Evolutionary conservation across 2,113 vertebrate species (phyloP).

Genomic region (Cheirogaleus medius): DNA sequence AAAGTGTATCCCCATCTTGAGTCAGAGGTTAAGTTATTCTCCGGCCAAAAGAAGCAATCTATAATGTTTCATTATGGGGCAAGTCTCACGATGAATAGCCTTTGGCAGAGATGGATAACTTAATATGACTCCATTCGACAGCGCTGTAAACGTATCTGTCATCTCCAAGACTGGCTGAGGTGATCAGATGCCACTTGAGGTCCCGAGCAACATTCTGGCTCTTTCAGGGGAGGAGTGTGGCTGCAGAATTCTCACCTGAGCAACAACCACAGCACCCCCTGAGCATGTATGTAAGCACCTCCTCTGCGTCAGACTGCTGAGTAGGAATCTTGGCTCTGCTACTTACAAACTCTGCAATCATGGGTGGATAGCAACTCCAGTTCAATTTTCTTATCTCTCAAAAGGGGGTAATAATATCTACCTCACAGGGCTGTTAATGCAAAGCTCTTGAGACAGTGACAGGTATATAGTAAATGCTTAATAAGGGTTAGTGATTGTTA

Average conservation of each 20-base stretch:
- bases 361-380: neutral
- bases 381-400: neutral
- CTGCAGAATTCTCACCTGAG: neutral
- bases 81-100: constrained; percentile 74
- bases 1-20: constrained; percentile 54
- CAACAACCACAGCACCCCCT: accelerated
- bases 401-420: neutral
- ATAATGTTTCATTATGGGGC: constrained; percentile 74
- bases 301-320: neutral
- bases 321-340: neutral
- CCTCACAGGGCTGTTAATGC: accelerated
- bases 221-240: neutral
- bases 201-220: neutral
- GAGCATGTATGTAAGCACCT: neutral
- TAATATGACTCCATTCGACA: constrained; percentile 80
- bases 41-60: constrained; percentile 74
- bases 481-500: neutral
- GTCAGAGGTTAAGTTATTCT: constrained; percentile 76
- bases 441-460: neutral
- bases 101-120: constrained; percentile 86
- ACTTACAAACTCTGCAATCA: neutral
- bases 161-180: constrained; percentile 75
- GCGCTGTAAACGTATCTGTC: neutral
- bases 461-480: neutral
- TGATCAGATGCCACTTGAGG: constrained; percentile 61